These are phyloP conservation scores for Narcine bancroftii DNA, from an alignment of 2,113 vertebrate species.

Conservation along the genomic window DNA sequence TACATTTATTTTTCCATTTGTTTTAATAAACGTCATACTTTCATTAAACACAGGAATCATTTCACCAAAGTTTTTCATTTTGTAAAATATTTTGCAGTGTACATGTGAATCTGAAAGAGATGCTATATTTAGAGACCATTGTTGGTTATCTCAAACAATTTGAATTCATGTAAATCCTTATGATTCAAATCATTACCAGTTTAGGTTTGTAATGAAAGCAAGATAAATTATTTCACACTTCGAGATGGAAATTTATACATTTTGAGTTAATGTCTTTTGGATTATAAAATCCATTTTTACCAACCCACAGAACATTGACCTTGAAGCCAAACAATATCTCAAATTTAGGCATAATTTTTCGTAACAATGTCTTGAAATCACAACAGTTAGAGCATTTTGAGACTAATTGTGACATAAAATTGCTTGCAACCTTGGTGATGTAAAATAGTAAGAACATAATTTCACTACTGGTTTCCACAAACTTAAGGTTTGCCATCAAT, in stretches of 20 bases:
- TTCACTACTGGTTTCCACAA: not conserved
- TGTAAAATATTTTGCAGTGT: not conserved
- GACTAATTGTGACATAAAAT: not conserved
- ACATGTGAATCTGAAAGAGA: not conserved
- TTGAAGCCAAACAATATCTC: not conserved
- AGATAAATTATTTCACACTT: not conserved
- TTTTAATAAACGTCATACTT: no score
- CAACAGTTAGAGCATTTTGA: not conserved
- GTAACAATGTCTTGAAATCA: not conserved
- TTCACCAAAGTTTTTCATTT: not conserved
- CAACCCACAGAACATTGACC: not conserved
- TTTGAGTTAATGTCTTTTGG: not conserved
- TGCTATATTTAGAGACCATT: not conserved
- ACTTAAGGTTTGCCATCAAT: not conserved
- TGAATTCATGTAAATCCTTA: not conserved
- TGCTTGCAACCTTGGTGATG: not conserved
- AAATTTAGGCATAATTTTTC: not conserved
- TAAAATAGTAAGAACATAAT: not conserved
- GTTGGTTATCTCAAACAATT: not conserved
- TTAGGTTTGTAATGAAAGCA: not conserved
- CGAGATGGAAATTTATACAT: not conserved
- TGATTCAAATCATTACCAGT: not conserved
- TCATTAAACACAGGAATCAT: not conserved
- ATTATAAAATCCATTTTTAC: conserved; percentile 5
- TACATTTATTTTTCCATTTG: not conserved